These are phyloP conservation scores for Syrmaticus mikado DNA, from an alignment of 2,113 vertebrate species.

Conservation along the genomic window DNA sequence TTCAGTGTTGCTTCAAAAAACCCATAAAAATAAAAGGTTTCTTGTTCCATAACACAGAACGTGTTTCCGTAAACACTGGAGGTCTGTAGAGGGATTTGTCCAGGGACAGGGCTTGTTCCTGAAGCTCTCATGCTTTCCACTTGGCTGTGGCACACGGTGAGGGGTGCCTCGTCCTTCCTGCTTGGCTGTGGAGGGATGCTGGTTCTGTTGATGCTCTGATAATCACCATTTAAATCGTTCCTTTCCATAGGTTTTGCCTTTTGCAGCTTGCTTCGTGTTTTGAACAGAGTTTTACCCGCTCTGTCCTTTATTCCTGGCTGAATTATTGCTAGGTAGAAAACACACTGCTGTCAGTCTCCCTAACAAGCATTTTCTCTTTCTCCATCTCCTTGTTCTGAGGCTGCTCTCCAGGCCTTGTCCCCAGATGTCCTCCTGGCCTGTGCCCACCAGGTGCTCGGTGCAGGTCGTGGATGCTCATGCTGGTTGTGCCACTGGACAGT, in stretches of 20 bases:
- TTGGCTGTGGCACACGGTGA: not conserved
- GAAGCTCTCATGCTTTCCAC: not conserved
- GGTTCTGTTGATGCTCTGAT: not conserved
- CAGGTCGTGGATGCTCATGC: not conserved
- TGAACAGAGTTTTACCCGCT: not conserved
- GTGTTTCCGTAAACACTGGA: not conserved
- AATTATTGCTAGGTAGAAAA: not conserved
- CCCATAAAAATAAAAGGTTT: not conserved
- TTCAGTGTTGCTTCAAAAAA: not conserved
- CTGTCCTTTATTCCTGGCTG: not conserved
- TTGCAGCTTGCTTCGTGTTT: not conserved
- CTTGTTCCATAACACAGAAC: accelerated
- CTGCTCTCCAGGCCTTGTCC: not conserved
- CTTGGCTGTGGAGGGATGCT: not conserved
- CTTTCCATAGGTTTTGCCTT: not conserved
- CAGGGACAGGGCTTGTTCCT: not conserved
- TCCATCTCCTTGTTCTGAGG: not conserved
- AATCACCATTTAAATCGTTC: not conserved
- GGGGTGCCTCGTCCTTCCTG: not conserved
- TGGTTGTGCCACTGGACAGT: accelerated
- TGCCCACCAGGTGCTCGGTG: not conserved
- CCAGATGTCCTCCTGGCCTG: not conserved
- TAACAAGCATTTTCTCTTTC: not conserved
- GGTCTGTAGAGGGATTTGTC: not conserved
- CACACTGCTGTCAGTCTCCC: accelerated